Conservation (phyloP, 2,797 vertebrate genomes). For the Benthosema pterotum region DNA sequence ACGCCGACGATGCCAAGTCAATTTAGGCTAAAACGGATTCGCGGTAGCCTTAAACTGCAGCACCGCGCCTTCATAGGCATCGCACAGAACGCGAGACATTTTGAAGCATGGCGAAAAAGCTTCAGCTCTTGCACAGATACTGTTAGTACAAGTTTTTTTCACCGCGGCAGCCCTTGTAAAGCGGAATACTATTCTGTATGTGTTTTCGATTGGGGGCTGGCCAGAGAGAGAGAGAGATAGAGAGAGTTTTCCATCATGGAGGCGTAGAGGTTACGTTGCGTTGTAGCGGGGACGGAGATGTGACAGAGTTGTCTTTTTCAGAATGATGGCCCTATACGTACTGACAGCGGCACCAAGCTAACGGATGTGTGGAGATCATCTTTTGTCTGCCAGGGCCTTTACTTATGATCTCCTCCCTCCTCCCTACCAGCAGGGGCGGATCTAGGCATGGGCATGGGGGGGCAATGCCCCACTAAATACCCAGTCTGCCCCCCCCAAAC, state of each 20-base stretch:
- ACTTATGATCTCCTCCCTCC: conserved; percentile 72
- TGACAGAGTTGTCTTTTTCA: conserved; percentile 76
- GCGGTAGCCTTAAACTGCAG: conserved; percentile 6
- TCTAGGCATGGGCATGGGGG: too few relatives aligned
- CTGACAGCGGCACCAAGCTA: conserved; percentile 71
- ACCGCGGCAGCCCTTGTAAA: conserved; percentile 35
- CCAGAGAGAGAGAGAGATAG: too few relatives aligned
- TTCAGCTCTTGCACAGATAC: conserved; percentile 17
- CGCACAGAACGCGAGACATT: background rate
- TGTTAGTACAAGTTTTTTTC: background rate
- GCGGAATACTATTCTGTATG: conserved; percentile 42
- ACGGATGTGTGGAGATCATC: conserved; percentile 71
- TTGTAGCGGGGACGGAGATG: conserved; percentile 68
- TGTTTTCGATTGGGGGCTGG: conserved; percentile 66
- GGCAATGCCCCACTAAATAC: too few relatives aligned
- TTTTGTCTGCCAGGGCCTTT: conserved; percentile 66
- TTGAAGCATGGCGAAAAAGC: background rate
- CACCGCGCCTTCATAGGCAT: too few relatives aligned
- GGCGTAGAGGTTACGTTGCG: conserved; percentile 67
- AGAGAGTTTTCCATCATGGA: conserved; percentile 71
- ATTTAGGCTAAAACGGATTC: conserved; percentile 19
- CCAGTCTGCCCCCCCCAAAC: too few relatives aligned
- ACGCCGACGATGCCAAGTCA: conserved; percentile 57
- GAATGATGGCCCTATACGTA: conserved; percentile 74
- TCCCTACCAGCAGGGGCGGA: too few relatives aligned